Conservation (phyloP, 2,113 vertebrate species). For the Labeo catla region DNA sequence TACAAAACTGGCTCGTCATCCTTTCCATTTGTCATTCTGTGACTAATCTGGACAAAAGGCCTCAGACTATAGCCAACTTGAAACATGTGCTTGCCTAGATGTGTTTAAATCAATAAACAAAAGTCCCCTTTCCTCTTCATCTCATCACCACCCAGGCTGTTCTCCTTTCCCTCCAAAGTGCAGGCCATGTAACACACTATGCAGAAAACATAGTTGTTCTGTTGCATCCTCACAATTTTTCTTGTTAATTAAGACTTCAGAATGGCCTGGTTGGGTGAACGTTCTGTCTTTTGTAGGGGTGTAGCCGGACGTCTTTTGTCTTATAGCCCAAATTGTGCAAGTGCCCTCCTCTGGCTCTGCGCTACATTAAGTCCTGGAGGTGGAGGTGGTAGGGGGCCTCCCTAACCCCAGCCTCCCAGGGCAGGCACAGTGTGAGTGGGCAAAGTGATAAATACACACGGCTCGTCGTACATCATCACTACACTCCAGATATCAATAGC, state of each 20-base stretch:
- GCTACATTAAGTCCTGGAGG: conserved; percentile 47
- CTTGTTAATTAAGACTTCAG: conserved; percentile 51
- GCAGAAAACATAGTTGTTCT: conserved; percentile 11
- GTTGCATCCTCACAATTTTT: conserved; percentile 44
- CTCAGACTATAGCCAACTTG: background rate
- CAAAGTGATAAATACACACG: conserved; percentile 52
- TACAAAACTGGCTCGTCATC: background rate
- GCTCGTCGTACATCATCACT: conserved; percentile 41
- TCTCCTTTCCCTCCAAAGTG: background rate
- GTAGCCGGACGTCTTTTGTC: conserved; percentile 47
- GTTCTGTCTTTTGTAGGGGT: conserved; percentile 29
- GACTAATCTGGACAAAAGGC: background rate
- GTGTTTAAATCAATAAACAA: conserved; percentile 5
- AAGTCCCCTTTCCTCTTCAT: background rate
- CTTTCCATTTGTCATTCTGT: background rate
- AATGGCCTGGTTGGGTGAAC: conserved; percentile 27
- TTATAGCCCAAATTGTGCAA: background rate
- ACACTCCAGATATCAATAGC: conserved; percentile 47
- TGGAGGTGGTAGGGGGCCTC: conserved; percentile 49
- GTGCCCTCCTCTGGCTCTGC: conserved; percentile 21
- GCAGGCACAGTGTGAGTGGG: conserved; percentile 37
- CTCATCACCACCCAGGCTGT: background rate
- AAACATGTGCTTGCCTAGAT: background rate
- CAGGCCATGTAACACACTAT: background rate
- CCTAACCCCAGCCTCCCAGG: conserved; percentile 43